A percentile compares a stretch with the other conserved stretches of the same genome.
Evolutionary conservation across 2,113 vertebrate genomes (phyloP).

Genomic region (Neolamprologus devosi): DNA sequence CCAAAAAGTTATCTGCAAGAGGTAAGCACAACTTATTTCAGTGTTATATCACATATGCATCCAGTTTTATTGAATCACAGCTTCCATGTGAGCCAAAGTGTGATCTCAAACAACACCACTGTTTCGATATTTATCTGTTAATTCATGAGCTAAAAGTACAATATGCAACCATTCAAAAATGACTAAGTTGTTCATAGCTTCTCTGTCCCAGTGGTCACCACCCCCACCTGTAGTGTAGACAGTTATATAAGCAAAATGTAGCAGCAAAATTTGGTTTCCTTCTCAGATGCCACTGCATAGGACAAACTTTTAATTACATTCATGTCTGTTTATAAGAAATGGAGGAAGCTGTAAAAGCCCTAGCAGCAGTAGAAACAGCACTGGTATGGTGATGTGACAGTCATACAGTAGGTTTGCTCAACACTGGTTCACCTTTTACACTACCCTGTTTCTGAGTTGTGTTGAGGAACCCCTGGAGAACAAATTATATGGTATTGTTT

Average conservation of each 20-base stretch:
- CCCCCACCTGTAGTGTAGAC: neutral
- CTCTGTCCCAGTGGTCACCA: neutral
- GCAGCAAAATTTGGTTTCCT: neutral
- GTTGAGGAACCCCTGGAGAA: neutral
- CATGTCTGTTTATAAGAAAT: neutral
- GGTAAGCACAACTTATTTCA: slow-evolving; percentile 67
- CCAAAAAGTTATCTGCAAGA: slow-evolving; percentile 94
- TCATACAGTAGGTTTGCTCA: rapidly evolving
- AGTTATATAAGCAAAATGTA: neutral
- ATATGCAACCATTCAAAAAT: neutral
- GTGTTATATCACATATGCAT: neutral
- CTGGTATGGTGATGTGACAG: rapidly evolving
- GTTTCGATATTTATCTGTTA: rapidly evolving
- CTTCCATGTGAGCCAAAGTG: neutral
- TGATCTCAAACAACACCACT: neutral
- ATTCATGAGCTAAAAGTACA: neutral
- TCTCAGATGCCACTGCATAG: neutral
- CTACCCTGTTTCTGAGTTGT: neutral
- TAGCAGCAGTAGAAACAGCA: neutral
- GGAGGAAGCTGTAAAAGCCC: neutral
- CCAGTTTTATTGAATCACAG: rapidly evolving
- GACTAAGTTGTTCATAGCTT: neutral
- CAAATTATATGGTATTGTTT: neutral
- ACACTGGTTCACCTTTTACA: neutral
- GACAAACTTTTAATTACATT: neutral